Evolutionary conservation across 2,888 invertebrate genomes (phyloP).

Genomic region (Cacoxenus indagator): DNA sequence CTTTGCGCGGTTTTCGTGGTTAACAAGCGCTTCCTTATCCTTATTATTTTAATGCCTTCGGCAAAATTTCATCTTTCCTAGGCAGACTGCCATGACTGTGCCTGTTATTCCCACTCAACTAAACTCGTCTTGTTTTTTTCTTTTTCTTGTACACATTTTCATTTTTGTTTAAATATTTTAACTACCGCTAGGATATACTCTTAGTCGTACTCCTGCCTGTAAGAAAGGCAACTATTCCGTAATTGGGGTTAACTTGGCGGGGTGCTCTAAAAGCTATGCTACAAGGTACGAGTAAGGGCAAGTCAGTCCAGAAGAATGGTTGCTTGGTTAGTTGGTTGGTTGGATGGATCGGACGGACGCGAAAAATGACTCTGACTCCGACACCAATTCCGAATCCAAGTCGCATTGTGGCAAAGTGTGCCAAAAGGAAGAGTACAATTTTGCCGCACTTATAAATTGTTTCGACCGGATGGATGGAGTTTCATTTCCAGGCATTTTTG

Average conservation of each 20-base stretch:
- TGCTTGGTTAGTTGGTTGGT: background rate
- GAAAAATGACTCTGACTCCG: constrained; percentile 7
- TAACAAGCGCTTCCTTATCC: constrained; percentile 64
- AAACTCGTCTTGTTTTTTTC: background rate
- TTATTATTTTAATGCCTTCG: constrained; percentile 65
- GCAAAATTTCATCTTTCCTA: constrained; percentile 57
- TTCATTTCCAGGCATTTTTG: constrained; percentile 5
- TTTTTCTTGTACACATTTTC: background rate
- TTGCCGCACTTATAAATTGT: constrained; percentile 54
- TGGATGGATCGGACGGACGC: background rate
- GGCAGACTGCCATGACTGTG: constrained; percentile 29
- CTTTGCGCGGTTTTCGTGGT: constrained; percentile 58
- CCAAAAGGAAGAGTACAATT: constrained; percentile 59
- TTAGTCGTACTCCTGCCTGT: constrained; percentile 26
- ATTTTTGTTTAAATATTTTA: constrained; percentile 55
- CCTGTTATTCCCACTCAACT: background rate
- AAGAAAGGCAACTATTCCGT: constrained; percentile 36
- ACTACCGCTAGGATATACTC: constrained; percentile 41
- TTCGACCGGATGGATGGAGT: constrained; percentile 37
- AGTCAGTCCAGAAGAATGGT: too few species aligned
- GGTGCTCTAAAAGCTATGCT: background rate
- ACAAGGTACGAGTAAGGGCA: background rate
- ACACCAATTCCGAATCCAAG: background rate
- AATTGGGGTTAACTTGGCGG: constrained; percentile 62
- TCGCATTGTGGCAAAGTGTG: constrained; percentile 51